Evolutionary conservation across 2,888 invertebrate species (phyloP).

Genomic region (Ceraclea dissimilis): DNA sequence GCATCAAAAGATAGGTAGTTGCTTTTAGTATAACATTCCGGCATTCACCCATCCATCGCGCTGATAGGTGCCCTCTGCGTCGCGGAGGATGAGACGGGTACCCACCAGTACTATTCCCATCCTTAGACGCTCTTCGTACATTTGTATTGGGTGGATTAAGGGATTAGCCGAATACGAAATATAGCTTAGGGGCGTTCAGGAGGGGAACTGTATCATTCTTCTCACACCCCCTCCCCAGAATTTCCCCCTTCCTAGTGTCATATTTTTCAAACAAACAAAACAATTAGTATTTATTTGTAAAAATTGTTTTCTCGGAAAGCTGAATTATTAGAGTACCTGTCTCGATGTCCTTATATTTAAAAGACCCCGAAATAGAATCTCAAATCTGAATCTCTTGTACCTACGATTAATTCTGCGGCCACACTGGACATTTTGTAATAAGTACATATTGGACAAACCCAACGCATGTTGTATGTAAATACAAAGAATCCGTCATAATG

Average conservation of each 20-base stretch:
- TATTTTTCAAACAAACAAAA: no score
- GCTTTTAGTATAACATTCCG: not conserved
- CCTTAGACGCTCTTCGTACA: constrained; percentile 12
- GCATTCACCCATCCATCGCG: constrained; percentile 14
- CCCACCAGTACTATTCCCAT: not conserved
- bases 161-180: constrained; percentile 21
- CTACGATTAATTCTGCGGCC: no score
- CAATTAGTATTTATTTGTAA: no score
- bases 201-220: constrained; percentile 9
- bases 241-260: not conserved
- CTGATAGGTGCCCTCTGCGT: constrained; percentile 7
- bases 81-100: not conserved
- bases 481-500: no score
- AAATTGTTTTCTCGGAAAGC: no score
- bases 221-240: not conserved
- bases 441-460: no score
- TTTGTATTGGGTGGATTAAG: constrained; percentile 20
- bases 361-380: no score
- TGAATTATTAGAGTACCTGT: no score
- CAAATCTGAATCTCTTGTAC: no score
- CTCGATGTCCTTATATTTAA: no score
- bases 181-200: constrained; percentile 12
- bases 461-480: no score
- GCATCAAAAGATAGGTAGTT: not conserved
- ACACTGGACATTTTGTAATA: no score